phyloP scores from a whole-genome alignment of 2,888 invertebrate genomes.

The Rhingia rostrata region DNA sequence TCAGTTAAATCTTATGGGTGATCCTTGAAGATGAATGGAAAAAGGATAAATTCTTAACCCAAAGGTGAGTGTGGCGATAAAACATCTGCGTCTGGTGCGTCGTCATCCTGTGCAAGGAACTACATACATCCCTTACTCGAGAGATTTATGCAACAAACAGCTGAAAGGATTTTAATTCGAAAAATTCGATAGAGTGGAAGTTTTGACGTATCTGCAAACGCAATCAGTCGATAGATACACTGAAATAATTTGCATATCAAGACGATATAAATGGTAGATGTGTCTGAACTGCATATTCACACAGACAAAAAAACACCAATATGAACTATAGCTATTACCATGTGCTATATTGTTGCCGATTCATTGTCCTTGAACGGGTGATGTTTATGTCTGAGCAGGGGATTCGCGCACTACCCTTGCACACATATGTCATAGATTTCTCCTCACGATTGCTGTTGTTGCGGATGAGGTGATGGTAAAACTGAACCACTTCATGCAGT shows the following conservation, averaged over 20 bases:
- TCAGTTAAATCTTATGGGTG: constrained; percentile 33
- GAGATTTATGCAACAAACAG: constrained; percentile 61
- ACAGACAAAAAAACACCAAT: background rate
- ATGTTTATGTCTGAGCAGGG: constrained; percentile 43
- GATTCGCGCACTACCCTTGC: constrained; percentile 32
- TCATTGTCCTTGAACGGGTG: constrained; percentile 71
- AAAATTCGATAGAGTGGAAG: constrained; percentile 56
- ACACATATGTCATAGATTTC: constrained; percentile 49
- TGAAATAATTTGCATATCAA: constrained; percentile 68
- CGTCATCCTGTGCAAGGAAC: constrained; percentile 10
- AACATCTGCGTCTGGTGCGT: constrained; percentile 68
- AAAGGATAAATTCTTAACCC: constrained; percentile 53
- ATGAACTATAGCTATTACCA: constrained; percentile 41
- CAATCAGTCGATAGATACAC: constrained; percentile 62
- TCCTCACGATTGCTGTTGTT: constrained; percentile 14
- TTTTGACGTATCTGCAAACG: constrained; percentile 54
- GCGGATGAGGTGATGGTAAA: constrained; percentile 24
- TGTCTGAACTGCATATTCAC: constrained; percentile 8
- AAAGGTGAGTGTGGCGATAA: constrained; percentile 60
- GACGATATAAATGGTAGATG: constrained; percentile 57
- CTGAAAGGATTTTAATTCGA: constrained; percentile 59
- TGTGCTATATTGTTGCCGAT: constrained; percentile 59
- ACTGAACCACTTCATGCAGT: constrained; percentile 42
- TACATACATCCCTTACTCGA: constrained; percentile 39
- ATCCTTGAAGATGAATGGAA: constrained; percentile 53